phyloP scores from a whole-genome alignment of 35 echinoderm and acorn worm species.

The Ophioderma brevispina region DNA sequence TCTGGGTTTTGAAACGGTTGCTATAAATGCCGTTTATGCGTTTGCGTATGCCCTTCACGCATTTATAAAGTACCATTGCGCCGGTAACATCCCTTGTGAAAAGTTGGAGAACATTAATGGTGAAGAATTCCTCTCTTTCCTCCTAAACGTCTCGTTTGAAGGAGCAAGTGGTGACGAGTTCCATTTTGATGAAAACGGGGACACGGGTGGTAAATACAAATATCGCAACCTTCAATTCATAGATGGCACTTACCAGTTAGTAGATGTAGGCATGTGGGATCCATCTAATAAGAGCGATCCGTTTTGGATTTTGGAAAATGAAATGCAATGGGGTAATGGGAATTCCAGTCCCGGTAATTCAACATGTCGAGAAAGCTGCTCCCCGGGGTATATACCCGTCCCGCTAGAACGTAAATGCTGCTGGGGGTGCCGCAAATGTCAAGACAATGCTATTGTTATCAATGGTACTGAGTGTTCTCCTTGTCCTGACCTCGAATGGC shows the following conservation, averaged over 20 bases:
- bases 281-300: neutral
- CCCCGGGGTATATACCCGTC: neutral
- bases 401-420: slow-evolving; percentile 21
- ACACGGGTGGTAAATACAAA: slow-evolving; percentile 33
- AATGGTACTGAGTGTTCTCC: neutral
- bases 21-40: slow-evolving; percentile 13
- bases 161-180: neutral
- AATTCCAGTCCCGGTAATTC: neutral
- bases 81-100: neutral
- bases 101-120: neutral
- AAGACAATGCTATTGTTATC: slow-evolving; percentile 7
- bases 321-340: neutral
- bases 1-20: neutral
- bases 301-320: neutral
- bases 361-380: slow-evolving; percentile 23
- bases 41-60: slow-evolving; percentile 29
- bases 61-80: neutral
- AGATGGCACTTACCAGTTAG: neutral
- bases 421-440: slow-evolving; percentile 28
- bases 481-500: slow-evolving; percentile 5
- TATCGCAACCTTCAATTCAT: neutral
- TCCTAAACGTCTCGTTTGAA: slow-evolving; percentile 7
- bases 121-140: slow-evolving; percentile 10
- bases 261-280: slow-evolving; percentile 16
- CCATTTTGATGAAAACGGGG: slow-evolving; percentile 35